Percentiles rank a stretch among this genome's conserved stretches.
phyloP scores from a whole-genome alignment of 2,113 vertebrate species.

The Rhinichthys klamathensis region DNA sequence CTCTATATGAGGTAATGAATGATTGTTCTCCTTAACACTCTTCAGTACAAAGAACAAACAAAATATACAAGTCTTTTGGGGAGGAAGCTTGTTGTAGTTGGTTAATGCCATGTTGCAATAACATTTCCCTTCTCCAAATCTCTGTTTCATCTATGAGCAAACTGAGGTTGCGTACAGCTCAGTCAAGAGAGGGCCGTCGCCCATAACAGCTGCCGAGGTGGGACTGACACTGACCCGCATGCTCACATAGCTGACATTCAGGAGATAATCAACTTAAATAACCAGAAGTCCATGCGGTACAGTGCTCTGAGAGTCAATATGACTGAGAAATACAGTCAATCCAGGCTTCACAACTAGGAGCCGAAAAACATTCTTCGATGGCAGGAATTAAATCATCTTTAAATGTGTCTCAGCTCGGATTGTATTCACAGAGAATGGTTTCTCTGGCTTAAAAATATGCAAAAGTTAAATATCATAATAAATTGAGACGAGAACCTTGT shows the following conservation, averaged over 20 bases:
- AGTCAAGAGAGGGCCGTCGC: neutral
- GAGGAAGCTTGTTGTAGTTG: neutral
- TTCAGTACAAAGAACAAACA: neutral
- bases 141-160: neutral
- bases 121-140: slow-evolving; percentile 35
- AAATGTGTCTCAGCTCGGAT: neutral
- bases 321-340: neutral
- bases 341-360: neutral
- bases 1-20: slow-evolving; percentile 8
- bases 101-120: slow-evolving; percentile 28
- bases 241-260: slow-evolving; percentile 61
- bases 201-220: slow-evolving; percentile 54
- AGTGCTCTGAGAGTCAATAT: slow-evolving; percentile 2
- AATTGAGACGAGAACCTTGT: neutral
- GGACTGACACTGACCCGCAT: slow-evolving; percentile 44
- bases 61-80: neutral
- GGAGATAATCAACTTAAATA: slow-evolving; percentile 61
- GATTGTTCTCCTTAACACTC: neutral
- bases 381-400: slow-evolving; percentile 12
- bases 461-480: neutral
- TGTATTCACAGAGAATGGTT: neutral
- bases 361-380: neutral
- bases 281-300: slow-evolving; percentile 12
- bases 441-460: neutral
- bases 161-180: neutral